Percentiles rank a stretch among this genome's conserved stretches.
Evolutionary conservation across 2,888 invertebrate genomes (phyloP).

Genomic region (Pachymerium ferrugineum): DNA sequence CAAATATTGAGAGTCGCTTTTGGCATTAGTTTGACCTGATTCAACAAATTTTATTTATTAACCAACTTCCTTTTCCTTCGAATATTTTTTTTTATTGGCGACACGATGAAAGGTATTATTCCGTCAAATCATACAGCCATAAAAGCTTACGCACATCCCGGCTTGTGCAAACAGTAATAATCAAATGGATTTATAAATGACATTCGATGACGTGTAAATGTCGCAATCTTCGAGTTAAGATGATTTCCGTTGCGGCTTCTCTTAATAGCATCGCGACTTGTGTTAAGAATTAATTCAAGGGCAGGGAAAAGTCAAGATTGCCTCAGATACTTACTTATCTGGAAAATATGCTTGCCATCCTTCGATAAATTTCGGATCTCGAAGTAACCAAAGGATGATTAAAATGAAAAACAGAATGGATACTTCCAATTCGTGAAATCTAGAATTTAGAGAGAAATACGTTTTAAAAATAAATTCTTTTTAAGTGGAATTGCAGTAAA

Average conservation of each 20-base stretch:
- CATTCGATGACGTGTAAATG: neutral
- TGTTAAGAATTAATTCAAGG: neutral
- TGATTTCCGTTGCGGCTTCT: neutral
- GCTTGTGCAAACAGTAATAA: neutral
- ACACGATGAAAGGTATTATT: no score
- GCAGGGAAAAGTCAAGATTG: neutral
- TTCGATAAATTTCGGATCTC: constrained; percentile 76
- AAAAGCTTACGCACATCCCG: constrained; percentile 1
- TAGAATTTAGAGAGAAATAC: constrained; percentile 21
- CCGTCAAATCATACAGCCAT: neutral
- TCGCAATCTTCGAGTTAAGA: neutral
- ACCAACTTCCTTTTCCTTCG: no score
- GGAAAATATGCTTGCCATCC: constrained; percentile 73
- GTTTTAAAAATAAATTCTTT: neutral
- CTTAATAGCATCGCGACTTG: neutral
- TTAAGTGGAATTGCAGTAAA: neutral
- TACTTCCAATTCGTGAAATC: constrained; percentile 35
- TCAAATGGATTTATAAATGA: neutral
- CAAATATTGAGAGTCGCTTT: no score
- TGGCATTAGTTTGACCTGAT: no score
- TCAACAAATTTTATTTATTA: no score
- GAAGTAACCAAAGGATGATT: constrained; percentile 80
- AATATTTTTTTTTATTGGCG: no score
- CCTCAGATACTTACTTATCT: constrained; percentile 32
- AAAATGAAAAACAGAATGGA: constrained; percentile 68